These are phyloP conservation scores for Poeciliopsis turrubarensis DNA, from an alignment of 2,113 vertebrate species.

Conservation along the genomic window DNA sequence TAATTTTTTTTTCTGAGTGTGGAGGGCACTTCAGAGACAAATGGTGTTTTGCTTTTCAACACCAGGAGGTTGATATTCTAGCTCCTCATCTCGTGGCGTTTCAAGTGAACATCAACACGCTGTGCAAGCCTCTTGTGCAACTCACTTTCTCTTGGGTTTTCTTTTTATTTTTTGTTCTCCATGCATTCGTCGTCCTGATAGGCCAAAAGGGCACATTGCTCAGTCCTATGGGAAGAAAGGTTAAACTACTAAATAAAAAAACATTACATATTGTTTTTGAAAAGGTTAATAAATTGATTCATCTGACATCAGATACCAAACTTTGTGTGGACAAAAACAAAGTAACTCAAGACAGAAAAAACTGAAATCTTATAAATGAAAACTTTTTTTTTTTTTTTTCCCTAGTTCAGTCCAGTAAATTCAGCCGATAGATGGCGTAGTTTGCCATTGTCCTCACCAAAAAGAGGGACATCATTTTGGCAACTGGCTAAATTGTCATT, in stretches of 20 bases:
- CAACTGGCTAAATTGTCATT: slow-evolving; percentile 41
- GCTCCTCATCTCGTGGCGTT: background rate
- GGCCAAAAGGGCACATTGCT: slow-evolving; percentile 58
- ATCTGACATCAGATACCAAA: background rate
- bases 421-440: slow-evolving; percentile 26
- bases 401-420: background rate
- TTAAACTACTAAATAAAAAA: slow-evolving; percentile 6
- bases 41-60: no score
- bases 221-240: slow-evolving; percentile 34
- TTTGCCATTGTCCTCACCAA: slow-evolving; percentile 32
- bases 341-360: background rate
- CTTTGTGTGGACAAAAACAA: background rate
- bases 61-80: background rate
- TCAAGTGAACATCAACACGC: background rate
- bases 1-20: no score
- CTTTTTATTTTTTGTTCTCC: background rate
- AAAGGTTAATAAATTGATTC: background rate
- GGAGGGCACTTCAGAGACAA: background rate
- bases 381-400: background rate
- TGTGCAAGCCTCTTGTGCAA: slow-evolving; percentile 27
- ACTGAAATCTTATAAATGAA: background rate
- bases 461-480: slow-evolving; percentile 45
- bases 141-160: slow-evolving; percentile 16
- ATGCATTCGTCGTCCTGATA: slow-evolving; percentile 60
- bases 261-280: background rate